These are phyloP conservation scores for Caenorhabditis tropicalis DNA, from an alignment of 1,140 invertebrate species.

Conservation along the genomic window DNA sequence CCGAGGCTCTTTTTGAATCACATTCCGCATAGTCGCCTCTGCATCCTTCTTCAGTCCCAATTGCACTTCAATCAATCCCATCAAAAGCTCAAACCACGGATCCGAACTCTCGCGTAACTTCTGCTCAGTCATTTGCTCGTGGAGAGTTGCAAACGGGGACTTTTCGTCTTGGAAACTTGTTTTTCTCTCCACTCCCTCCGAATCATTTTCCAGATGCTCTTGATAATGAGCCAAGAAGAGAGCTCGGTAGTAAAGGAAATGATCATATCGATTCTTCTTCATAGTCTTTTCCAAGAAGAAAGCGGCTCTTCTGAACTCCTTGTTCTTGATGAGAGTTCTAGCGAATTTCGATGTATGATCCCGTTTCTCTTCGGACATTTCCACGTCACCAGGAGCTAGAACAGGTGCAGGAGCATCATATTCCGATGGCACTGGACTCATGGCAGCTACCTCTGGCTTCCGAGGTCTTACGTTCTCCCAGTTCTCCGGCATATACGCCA, in stretches of 20 bases:
- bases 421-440: no score
- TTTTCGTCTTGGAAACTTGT: background rate
- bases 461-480: background rate
- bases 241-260: background rate
- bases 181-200: slow-evolving; percentile 31
- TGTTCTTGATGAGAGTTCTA: background rate
- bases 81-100: background rate
- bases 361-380: background rate
- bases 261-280: background rate
- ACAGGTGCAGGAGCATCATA: background rate
- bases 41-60: background rate
- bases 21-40: background rate
- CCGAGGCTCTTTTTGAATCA: background rate
- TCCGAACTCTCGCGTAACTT: background rate
- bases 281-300: slow-evolving; percentile 17
- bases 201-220: slow-evolving; percentile 42
- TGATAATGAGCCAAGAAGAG: background rate
- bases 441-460: background rate
- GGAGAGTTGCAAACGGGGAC: background rate
- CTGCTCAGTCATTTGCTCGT: background rate
- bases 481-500: background rate
- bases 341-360: background rate
- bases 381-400: background rate
- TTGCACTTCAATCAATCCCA: background rate
- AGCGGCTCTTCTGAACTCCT: background rate